phyloP scores from a whole-genome alignment of 2,888 invertebrate genomes.

The Cheilosia scutellata region DNA sequence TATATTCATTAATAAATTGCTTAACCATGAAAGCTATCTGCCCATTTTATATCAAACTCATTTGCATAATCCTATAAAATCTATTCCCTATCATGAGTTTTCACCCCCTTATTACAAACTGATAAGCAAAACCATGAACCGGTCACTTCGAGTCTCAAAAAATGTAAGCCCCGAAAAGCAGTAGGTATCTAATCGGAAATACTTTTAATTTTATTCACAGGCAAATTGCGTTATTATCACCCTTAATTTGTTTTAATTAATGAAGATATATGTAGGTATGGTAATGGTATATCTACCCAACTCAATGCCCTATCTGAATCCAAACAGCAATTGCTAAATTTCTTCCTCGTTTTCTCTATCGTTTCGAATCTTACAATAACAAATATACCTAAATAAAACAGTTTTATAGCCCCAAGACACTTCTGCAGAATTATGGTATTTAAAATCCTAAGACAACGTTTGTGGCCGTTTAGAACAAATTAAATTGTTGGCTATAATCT shows the following conservation, averaged over 20 bases:
- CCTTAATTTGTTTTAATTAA: conserved; percentile 65
- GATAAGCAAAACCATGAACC: conserved; percentile 34
- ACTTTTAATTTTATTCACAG: neutral
- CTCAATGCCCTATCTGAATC: conserved; percentile 10
- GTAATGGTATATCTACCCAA: neutral
- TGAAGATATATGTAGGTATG: conserved; percentile 22
- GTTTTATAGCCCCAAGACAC: conserved; percentile 10
- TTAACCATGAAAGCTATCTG: too few species aligned
- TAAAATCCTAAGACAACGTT: conserved; percentile 43
- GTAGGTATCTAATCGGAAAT: conserved; percentile 13
- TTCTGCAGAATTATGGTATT: conserved; percentile 14
- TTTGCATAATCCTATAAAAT: conserved; percentile 36
- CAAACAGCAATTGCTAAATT: conserved; percentile 21
- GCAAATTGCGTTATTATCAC: conserved; percentile 49
- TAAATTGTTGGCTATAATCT: conserved; percentile 35
- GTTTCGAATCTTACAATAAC: conserved; percentile 15
- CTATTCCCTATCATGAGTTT: conserved; percentile 31
- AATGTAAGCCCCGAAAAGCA: conserved; percentile 3
- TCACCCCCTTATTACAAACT: neutral
- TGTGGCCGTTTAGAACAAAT: conserved; percentile 27
- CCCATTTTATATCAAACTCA: conserved; percentile 16
- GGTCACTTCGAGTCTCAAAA: conserved; percentile 30
- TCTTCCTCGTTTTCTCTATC: neutral
- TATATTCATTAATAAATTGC: too few species aligned
- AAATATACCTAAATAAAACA: conserved; percentile 44